Percentiles rank a stretch among this genome's conserved stretches.
phyloP scores from a whole-genome alignment of 2,888 invertebrate species.

The Allygus modestus region DNA sequence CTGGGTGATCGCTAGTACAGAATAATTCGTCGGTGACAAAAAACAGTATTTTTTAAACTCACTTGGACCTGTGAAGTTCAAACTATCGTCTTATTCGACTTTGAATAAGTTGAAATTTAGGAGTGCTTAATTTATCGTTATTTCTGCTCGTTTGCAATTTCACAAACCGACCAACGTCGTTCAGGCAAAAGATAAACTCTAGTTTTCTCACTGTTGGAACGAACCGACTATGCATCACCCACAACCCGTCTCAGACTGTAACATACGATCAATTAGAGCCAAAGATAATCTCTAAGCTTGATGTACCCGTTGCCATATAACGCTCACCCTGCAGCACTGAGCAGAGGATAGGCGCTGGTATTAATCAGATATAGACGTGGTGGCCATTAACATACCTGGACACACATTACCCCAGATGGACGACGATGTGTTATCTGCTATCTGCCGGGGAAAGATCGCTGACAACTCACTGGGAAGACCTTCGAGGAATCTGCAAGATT shows the following conservation, averaged over 20 bases:
- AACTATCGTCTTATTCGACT: no score
- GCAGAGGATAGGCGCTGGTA: background rate
- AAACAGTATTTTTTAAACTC: no score
- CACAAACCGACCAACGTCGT: background rate
- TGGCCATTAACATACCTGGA: background rate
- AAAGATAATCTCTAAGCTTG: background rate
- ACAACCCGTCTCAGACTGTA: no score
- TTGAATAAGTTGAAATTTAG: no score
- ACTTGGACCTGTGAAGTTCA: no score
- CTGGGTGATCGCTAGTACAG: no score
- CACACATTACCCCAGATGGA: background rate
- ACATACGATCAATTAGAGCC: background rate
- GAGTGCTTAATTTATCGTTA: no score
- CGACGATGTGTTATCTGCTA: background rate
- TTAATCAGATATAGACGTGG: constrained; percentile 6
- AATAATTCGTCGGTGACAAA: no score
- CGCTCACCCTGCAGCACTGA: background rate
- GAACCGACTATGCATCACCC: background rate
- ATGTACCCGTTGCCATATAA: background rate
- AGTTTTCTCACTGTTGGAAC: no score
- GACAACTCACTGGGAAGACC: background rate
- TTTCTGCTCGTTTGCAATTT: background rate
- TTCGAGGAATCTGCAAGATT: background rate
- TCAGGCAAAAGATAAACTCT: no score
- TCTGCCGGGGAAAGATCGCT: background rate